Evolutionary conservation across 2,888 invertebrate genomes (phyloP).

Genomic region (Drosophila subquinaria): DNA sequence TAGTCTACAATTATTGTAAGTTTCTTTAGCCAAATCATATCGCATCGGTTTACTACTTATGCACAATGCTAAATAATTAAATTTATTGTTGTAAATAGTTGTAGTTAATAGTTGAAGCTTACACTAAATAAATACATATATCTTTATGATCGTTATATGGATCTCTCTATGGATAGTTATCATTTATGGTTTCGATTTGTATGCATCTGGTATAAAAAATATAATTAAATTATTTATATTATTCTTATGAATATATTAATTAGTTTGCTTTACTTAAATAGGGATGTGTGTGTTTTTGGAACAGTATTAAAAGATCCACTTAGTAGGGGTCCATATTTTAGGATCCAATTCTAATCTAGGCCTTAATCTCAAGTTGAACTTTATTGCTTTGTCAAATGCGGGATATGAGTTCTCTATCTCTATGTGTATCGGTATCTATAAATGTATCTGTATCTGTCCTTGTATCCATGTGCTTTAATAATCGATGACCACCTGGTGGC

Average conservation of each 20-base stretch:
- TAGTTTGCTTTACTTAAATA: slow-evolving; percentile 54
- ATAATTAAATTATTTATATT: slow-evolving; percentile 25
- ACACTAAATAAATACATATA: slow-evolving; percentile 23
- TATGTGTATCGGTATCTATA: slow-evolving; percentile 20
- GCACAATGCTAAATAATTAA: slow-evolving; percentile 40
- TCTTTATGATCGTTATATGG: background rate
- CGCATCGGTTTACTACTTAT: slow-evolving; percentile 44
- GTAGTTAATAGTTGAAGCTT: slow-evolving; percentile 30
- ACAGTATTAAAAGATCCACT: slow-evolving; percentile 51
- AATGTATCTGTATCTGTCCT: slow-evolving; percentile 7
- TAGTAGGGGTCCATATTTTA: slow-evolving; percentile 15
- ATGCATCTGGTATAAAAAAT: slow-evolving; percentile 36
- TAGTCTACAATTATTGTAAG: slow-evolving; percentile 58
- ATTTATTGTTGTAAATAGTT: slow-evolving; percentile 53
- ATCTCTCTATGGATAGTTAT: background rate
- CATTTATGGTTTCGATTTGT: slow-evolving; percentile 11
- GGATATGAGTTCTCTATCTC: slow-evolving; percentile 53
- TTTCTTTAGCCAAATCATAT: slow-evolving; percentile 57
- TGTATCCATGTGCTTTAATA: slow-evolving; percentile 23
- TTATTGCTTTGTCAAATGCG: slow-evolving; percentile 70
- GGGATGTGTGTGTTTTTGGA: slow-evolving; percentile 67
- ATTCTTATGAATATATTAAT: slow-evolving; percentile 23
- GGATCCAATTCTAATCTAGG: slow-evolving; percentile 42
- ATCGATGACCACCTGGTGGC: slow-evolving; percentile 68
- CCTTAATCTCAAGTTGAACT: slow-evolving; percentile 77